phyloP scores from a whole-genome alignment of 2,113 vertebrate species.

The Bettongia penicillata region DNA sequence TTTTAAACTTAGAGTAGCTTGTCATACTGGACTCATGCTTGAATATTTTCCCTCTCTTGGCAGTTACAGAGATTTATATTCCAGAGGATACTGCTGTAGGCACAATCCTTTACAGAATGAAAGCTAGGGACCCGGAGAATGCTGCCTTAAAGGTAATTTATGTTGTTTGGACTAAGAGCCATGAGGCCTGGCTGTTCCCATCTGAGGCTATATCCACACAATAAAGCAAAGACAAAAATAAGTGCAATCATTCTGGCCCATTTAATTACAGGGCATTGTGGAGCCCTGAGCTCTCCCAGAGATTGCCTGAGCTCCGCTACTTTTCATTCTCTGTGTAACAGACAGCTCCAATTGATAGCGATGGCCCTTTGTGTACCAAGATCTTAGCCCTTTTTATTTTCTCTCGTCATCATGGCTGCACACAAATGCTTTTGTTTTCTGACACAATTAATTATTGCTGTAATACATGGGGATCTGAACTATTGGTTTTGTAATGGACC shows the following conservation, averaged over 20 bases:
- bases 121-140: constrained; percentile 65
- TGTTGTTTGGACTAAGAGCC: background rate
- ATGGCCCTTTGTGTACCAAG: constrained; percentile 34
- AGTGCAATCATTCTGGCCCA: background rate
- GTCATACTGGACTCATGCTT: background rate
- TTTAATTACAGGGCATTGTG: constrained; percentile 29
- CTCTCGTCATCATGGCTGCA: constrained; percentile 1
- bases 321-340: background rate
- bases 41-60: constrained; percentile 35
- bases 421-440: constrained; percentile 5
- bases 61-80: constrained; percentile 75
- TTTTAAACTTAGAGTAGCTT: constrained; percentile 1
- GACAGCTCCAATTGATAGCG: background rate
- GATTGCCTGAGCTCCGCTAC: constrained; percentile 20
- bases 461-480: background rate
- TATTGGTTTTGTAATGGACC: background rate
- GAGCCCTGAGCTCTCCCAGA: background rate
- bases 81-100: constrained; percentile 59
- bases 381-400: constrained; percentile 38
- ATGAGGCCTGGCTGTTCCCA: constrained; percentile 22
- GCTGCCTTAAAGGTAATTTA: constrained; percentile 74
- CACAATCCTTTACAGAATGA: constrained; percentile 66
- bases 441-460: constrained; percentile 22
- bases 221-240: constrained; percentile 10
- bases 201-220: background rate